phyloP scores from a whole-genome alignment of 2,797 vertebrate species.

The Propithecus perrieri region DNA sequence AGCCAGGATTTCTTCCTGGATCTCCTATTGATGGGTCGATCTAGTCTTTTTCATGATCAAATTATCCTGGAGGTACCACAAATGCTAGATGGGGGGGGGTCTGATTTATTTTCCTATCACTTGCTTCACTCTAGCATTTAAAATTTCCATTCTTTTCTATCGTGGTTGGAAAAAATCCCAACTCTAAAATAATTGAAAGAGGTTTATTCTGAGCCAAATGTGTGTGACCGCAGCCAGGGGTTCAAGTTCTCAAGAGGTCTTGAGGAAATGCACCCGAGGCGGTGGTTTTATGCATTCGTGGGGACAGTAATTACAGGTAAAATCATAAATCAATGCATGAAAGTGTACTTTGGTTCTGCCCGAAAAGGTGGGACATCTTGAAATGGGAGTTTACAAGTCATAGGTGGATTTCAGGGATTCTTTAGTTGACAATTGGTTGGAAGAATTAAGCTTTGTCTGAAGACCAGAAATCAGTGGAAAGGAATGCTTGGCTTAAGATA shows the following conservation, averaged over 20 bases:
- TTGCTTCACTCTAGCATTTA: background rate
- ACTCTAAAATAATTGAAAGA: background rate
- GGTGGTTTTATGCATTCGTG: background rate
- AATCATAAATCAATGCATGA: background rate
- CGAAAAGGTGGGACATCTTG: background rate
- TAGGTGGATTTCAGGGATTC: background rate
- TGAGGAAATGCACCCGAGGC: background rate
- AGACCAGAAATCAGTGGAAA: background rate
- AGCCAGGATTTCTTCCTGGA: background rate
- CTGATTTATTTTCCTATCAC: background rate
- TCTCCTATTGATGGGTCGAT: background rate
- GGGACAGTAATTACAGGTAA: background rate
- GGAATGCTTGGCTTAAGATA: background rate
- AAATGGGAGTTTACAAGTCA: background rate
- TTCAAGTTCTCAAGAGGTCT: background rate
- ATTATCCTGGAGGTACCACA: background rate
- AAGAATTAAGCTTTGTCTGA: background rate
- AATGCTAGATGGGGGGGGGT: background rate
- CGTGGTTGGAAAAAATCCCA: background rate
- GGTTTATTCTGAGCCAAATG: background rate
- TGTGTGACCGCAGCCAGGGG: fast-evolving
- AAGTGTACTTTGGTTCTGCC: background rate
- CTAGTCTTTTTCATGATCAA: background rate
- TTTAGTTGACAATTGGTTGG: background rate
- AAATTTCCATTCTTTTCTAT: background rate